phyloP scores from a whole-genome alignment of 2,113 vertebrate species.

The Tringa solitaria region DNA sequence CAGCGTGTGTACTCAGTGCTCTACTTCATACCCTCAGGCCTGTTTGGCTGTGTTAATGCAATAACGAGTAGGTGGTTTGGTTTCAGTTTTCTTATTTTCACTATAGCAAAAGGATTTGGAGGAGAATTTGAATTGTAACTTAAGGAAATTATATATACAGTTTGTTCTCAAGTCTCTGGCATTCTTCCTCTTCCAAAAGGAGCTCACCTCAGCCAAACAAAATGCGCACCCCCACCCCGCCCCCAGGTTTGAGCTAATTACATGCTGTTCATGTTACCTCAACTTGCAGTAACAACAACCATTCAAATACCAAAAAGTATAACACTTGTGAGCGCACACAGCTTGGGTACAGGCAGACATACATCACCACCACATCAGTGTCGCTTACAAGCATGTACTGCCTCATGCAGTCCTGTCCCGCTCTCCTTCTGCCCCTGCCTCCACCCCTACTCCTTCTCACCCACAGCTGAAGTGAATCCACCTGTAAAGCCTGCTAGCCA shows the following conservation, averaged over 20 bases:
- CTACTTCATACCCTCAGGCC: not conserved
- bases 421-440: not conserved
- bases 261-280: not conserved
- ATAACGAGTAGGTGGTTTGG: not conserved
- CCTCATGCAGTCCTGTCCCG: rapidly evolving
- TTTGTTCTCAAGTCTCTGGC: not conserved
- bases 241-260: not conserved
- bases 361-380: not conserved
- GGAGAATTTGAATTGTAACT: not conserved
- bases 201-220: not conserved
- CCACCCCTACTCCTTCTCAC: not conserved
- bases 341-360: rapidly evolving
- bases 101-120: not conserved
- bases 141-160: not conserved
- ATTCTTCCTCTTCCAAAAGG: not conserved
- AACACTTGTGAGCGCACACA: not conserved
- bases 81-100: slow-evolving; percentile 3
- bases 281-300: not conserved
- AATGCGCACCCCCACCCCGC: not conserved
- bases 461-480: not conserved
- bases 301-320: not conserved
- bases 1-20: rapidly evolving
- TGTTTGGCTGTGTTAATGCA: not conserved
- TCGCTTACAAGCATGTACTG: not conserved
- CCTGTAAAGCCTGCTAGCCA: not conserved